phyloP scores from a whole-genome alignment of 2,888 invertebrate species.

The Tortricodes alternella region DNA sequence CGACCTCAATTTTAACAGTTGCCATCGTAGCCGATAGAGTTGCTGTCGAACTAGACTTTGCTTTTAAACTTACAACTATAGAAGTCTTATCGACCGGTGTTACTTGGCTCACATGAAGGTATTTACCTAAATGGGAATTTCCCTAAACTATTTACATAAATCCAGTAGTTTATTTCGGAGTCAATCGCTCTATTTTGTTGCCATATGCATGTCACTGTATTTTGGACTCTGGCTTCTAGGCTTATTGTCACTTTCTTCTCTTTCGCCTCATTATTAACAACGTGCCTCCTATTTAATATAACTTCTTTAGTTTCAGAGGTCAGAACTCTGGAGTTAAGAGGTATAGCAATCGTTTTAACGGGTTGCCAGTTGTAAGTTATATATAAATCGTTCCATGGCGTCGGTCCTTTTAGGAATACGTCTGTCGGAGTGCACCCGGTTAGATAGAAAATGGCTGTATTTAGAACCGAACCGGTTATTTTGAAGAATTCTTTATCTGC shows the following conservation, averaged over 20 bases:
- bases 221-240: not conserved
- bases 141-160: not conserved
- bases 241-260: not conserved
- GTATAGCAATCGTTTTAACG: not conserved
- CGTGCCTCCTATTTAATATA: not conserved
- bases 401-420: not conserved
- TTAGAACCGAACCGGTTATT: not conserved
- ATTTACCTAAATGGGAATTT: not conserved
- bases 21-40: not conserved
- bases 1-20: not conserved
- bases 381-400: conserved; percentile 9
- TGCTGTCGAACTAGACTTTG: not conserved
- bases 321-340: not conserved
- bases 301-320: not conserved
- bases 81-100: not conserved
- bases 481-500: not conserved
- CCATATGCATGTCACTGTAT: not conserved
- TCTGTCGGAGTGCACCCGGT: not conserved
- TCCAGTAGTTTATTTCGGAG: not conserved
- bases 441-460: not conserved
- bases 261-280: too few species aligned
- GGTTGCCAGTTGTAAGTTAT: not conserved
- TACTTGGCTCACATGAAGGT: not conserved
- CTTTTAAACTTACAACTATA: not conserved
- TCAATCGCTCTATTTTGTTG: not conserved